Conservation (phyloP, 2,888 invertebrate genomes). For the Ophion ventricosus region DNA sequence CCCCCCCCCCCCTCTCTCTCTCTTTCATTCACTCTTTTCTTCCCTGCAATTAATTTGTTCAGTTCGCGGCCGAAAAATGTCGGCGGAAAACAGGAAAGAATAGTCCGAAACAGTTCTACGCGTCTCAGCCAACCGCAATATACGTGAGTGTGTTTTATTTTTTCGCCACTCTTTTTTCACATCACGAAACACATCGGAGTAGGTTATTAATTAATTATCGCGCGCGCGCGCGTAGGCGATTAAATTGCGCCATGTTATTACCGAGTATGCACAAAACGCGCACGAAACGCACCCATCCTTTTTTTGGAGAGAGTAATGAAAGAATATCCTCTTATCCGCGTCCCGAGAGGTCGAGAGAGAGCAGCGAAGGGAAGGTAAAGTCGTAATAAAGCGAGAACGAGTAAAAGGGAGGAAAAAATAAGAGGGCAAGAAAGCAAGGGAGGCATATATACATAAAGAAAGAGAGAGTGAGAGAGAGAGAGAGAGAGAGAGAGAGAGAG, state of each 20-base stretch:
- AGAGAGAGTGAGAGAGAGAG: no score
- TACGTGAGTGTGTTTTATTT: background rate
- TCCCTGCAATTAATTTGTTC: constrained; percentile 6
- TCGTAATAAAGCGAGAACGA: no score
- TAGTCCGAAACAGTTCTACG: background rate
- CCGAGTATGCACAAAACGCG: background rate
- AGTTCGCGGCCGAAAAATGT: background rate
- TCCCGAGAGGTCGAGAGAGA: no score
- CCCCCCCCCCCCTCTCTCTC: background rate
- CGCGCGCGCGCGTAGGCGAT: background rate
- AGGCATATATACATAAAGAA: background rate
- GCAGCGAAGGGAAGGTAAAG: no score
- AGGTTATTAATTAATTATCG: background rate
- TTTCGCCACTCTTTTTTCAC: background rate
- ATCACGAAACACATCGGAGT: background rate
- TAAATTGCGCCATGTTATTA: background rate
- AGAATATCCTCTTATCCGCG: background rate
- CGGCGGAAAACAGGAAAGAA: background rate
- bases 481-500: no score
- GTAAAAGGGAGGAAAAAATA: background rate
- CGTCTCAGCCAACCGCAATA: background rate
- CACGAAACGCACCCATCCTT: background rate
- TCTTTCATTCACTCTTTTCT: background rate
- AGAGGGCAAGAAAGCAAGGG: background rate
- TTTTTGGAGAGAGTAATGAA: background rate